These are phyloP conservation scores for Rhyacophila brunnea DNA, from an alignment of 1,140 invertebrate genomes.

Conservation along the genomic window DNA sequence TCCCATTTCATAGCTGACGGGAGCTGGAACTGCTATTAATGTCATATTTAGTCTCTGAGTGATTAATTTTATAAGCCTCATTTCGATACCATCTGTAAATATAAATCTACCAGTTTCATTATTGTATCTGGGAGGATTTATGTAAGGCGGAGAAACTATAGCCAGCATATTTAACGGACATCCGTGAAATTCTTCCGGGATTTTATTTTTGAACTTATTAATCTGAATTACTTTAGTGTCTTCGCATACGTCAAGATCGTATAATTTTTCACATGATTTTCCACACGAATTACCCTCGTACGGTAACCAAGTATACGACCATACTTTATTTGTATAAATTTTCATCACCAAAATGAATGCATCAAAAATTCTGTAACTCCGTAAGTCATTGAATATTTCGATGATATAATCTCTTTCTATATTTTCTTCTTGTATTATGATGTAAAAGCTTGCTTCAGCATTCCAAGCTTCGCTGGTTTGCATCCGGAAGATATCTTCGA, in stretches of 20 bases:
- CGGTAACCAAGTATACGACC: constrained; percentile 19
- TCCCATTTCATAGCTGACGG: too few relatives aligned
- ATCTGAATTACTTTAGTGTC: neutral
- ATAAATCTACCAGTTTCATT: neutral
- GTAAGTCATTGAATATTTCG: constrained; percentile 15
- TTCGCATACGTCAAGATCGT: constrained; percentile 8
- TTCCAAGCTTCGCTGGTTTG: constrained; percentile 10
- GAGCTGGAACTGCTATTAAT: too few relatives aligned
- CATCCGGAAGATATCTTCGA: neutral
- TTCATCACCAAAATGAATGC: constrained; percentile 3
- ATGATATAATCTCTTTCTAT: constrained; percentile 3
- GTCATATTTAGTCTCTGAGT: neutral
- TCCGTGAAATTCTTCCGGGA: constrained; percentile 4
- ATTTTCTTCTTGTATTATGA: constrained; percentile 4
- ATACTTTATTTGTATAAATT: neutral
- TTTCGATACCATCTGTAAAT: constrained; percentile 13
- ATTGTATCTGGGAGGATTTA: neutral
- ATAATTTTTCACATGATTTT: neutral
- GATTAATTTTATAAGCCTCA: constrained; percentile 8
- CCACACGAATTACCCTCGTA: constrained; percentile 8
- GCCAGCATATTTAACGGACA: constrained; percentile 10
- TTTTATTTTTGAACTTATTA: neutral
- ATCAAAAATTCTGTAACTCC: constrained; percentile 10
- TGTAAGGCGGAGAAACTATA: constrained; percentile 14
- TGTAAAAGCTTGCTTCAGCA: constrained; percentile 12